Evolutionary conservation across 1,140 invertebrate genomes (phyloP).

Genomic region (Tetragnatha versicolor): DNA sequence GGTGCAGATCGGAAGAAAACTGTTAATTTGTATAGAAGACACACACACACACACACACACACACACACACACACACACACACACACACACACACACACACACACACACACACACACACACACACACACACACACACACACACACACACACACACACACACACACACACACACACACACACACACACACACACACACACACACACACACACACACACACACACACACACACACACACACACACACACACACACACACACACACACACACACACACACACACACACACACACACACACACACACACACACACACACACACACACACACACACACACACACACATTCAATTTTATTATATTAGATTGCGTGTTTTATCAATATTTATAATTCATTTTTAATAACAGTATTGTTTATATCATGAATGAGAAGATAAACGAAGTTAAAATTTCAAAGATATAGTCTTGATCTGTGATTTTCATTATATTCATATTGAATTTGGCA

Average conservation of each 20-base stretch:
- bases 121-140: not conserved
- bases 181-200: slow-evolving; percentile 2
- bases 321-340: not conserved
- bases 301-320: not conserved
- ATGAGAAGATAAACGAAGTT: too few relatives aligned
- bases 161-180: not conserved
- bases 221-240: not conserved
- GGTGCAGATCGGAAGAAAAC: too few relatives aligned
- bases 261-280: not conserved
- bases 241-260: not conserved
- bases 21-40: too few relatives aligned
- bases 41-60: not conserved
- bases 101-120: not conserved
- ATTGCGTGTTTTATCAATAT: too few relatives aligned
- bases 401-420: too few relatives aligned
- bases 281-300: not conserved
- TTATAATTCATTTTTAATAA: too few relatives aligned
- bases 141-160: not conserved
- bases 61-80: not conserved
- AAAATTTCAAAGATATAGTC: too few relatives aligned
- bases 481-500: too few relatives aligned
- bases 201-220: not conserved
- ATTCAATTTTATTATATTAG: too few relatives aligned
- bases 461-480: too few relatives aligned
- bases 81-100: not conserved